Evolutionary conservation across 2,888 invertebrate genomes (phyloP), one percentile per base, ranked within the genome.

Genomic region (Andrena marginata): DNA sequence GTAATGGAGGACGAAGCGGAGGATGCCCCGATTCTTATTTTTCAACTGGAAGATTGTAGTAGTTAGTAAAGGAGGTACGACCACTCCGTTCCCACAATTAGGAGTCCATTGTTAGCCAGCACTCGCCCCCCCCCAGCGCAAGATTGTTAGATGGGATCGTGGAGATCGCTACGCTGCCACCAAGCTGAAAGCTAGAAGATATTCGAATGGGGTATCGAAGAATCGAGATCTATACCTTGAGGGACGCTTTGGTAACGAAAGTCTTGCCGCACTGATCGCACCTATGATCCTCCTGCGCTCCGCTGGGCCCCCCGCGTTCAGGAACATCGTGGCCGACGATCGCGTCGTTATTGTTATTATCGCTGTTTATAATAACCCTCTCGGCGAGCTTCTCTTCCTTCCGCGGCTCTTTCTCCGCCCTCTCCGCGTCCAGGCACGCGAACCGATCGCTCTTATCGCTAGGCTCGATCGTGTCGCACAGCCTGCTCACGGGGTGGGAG

Each of bases 261-360:
- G 90, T 92, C 84, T 94, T 94, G 42, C 91, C 92, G 77, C 94
- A 94, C 73, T 93, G 93, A 51, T 93, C 92, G 87, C 94, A 94
- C 63, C 87, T 88, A 80, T 94, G 93, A 59, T 92, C 89, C 54
- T 91, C 90, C 60, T 67, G 74, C 29, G 29, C 20, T 3, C 63
- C 63, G n/a, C 7, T 13, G 10, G 92, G 54, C 91, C 89, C 69
- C 83, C 89, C 77, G 3, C 70, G 69, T 26, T 65, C 80, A 31
- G 56, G 56, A 54, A 54, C 35, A 1, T 78, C 72, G 7, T 67
- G 70, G 31, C 75, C 79, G 5, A 85, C 78, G 5, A 77, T 72
- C 20, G 86, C 87, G 62, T 92, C 89, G 82, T 92, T 92, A 80
- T 93, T 93, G 77, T 93, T 92, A 63, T 87, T 89, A 75, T 92